Evolutionary conservation across 2,113 vertebrate species (phyloP).

Genomic region (Colius striatus): DNA sequence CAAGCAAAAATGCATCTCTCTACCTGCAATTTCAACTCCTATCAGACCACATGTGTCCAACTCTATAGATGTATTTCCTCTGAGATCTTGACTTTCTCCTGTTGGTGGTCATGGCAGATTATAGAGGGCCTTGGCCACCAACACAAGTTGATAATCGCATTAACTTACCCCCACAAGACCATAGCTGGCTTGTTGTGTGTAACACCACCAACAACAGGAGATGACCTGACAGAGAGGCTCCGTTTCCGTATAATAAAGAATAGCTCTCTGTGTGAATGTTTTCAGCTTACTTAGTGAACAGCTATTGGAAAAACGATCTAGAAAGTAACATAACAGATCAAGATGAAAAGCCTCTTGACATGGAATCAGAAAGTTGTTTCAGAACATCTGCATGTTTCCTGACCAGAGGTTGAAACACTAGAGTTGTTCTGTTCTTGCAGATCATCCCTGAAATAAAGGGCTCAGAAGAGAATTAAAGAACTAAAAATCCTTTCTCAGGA

Average conservation of each 20-base stretch:
- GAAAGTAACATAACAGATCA: not conserved
- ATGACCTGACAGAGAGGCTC: not conserved
- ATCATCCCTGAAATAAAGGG: not conserved
- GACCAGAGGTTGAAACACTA: not conserved
- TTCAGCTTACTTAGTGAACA: not conserved
- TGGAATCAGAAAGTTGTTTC: not conserved
- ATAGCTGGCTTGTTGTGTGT: not conserved
- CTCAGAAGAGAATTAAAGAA: not conserved
- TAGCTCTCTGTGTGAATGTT: not conserved
- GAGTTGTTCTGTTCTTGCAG: not conserved
- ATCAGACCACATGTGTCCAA: not conserved
- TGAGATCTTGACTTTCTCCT: not conserved
- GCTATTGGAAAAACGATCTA: constrained; percentile 9
- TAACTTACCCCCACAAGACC: too few species aligned
- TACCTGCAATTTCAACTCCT: not conserved
- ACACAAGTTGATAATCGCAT: not conserved
- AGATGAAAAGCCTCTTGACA: constrained; percentile 11
- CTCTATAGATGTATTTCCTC: not conserved
- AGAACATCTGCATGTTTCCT: constrained; percentile 17
- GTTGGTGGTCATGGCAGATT: not conserved
- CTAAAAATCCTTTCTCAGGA: not conserved
- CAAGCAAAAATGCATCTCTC: not conserved
- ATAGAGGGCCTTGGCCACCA: not conserved
- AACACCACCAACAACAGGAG: not conserved
- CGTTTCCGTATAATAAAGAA: not conserved